Evolutionary conservation across 2,113 vertebrate genomes (phyloP).

Genomic region (Thalassoma bifasciatum): DNA sequence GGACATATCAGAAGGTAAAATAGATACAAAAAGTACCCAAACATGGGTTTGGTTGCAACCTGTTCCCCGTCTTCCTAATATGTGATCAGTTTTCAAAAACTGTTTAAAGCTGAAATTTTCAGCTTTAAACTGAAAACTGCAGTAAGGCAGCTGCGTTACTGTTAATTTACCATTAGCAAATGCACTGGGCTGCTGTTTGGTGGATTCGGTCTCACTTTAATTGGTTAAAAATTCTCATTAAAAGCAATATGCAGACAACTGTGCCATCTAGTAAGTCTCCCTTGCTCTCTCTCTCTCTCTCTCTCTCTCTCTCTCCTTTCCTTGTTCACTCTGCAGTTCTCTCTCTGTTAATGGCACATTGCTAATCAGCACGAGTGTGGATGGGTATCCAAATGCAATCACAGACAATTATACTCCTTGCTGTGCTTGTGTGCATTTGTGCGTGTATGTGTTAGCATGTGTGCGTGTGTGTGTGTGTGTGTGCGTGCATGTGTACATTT

Average conservation of each 20-base stretch:
- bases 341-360: constrained; percentile 40
- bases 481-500: constrained; percentile 49
- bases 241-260: constrained; percentile 59
- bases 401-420: constrained; percentile 69
- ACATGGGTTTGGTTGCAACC: too few relatives aligned
- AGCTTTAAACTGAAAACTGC: constrained; percentile 8
- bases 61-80: background rate
- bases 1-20: too few relatives aligned
- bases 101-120: background rate
- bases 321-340: constrained; percentile 29
- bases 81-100: background rate
- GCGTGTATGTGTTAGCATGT: constrained; percentile 2
- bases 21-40: too few relatives aligned
- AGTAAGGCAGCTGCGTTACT: background rate
- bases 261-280: constrained; percentile 56
- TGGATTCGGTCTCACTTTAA: constrained; percentile 47
- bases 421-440: constrained; percentile 48
- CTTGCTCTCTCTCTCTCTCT: constrained; percentile 23
- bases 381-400: constrained; percentile 73
- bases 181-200: constrained; percentile 23
- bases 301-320: constrained; percentile 5
- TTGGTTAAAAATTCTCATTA: constrained; percentile 61
- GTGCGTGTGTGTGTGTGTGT: constrained; percentile 18
- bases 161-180: constrained; percentile 36
- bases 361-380: constrained; percentile 69